Evolutionary conservation across 64 coral and sea anemone species (phyloP), one percentile per base, ranked within the genome.

Genomic region (Hydrozoanthus tunicans): DNA sequence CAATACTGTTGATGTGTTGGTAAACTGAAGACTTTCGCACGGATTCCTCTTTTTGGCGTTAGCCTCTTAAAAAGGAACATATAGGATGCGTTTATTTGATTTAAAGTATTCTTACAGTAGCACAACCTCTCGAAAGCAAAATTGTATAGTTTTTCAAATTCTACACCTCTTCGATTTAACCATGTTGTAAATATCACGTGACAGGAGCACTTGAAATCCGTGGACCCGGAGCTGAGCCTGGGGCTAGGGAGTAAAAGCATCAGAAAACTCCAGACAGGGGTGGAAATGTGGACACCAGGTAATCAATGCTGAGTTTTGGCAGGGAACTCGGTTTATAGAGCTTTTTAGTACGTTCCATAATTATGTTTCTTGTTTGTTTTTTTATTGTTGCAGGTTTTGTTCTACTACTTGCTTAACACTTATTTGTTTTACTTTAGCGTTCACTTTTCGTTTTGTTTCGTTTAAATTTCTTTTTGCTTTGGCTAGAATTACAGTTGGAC

Each of bases 251-350:
- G 83, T 10, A 86, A 86, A 26, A 86, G 83, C 56, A 86, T 86
- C 53, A 86, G 60, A 58, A 86, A 86, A 14, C 67, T 86, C 6
- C 83, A 86, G 56, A 86, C 83, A 0, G 83, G 83, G 69, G 83
- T 86, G 53, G 83, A 86, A 10, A 86, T 88, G 83, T 88, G 83
- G 83, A 88, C 83, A 74, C 83, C 83, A 73, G 83, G 83, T 88
- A 51, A 56, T 0, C 20, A 43, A 43, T 43, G 32, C 32, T 43
- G 32, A 43, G 32, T 43, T 43, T 43, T 43, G 32, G 32, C 32
- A 43, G 32, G 32, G 32, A 43, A 43, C 32, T 55, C 23, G 20
- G 23, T 58, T 20, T 24, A 57, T 69, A 6, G 5, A n/a, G 54
- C 4, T 54, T 15, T 55, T 17, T 13, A 17, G 5, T 78, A 1